Evolutionary conservation across 1,140 invertebrate species (phyloP), one percentile per base, ranked within the genome.

Genomic region (Xylocopa sonorina): DNA sequence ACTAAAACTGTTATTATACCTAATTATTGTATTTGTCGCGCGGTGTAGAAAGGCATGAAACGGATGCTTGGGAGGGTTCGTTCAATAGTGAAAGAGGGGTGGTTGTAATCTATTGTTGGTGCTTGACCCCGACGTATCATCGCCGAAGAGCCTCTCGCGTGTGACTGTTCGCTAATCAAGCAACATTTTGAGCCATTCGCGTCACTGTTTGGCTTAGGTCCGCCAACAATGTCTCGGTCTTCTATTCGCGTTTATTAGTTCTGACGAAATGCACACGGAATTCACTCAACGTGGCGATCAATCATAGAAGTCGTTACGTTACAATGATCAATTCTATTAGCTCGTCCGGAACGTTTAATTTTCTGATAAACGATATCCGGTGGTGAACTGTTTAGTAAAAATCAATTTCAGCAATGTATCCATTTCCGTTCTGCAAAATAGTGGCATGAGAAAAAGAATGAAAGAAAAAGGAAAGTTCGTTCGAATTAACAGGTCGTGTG

Each of bases 401-500:
- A 50, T 67, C 46, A 32, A 67, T 67, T 32, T 48, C 24, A 16
- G 27, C 43, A 14, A 12, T 27, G 27, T 21, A 41, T 18, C 24
- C 16, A 16, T 27, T n/a, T n/a, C 38, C 46, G 64, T 50, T 21
- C 43, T n/a, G 29, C n/a, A 12, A 21, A 29, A 34, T 29, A 64
- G 5, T 18, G 5, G 58, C 1, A 48, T 46, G 21, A 48, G 21
- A 34, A 41, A 58, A 62, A 5, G 46, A 51, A 27, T 18, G 46
- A 62, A 21, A 58, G 48, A 27, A 21, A 43, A 62, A 38, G 24
- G 43, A 73, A 18, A 12, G 41, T 12, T 38, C 16, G 55, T 83
- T 89, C 62, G 82, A 87, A 89, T 89, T 88, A 89, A 88, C 88
- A 86, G 78, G 83, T 84, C 74, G 79, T 48, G 51, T 78, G 57